Evolutionary conservation across 2,797 vertebrate species (phyloP).

Genomic region (Luscinia luscinia): DNA sequence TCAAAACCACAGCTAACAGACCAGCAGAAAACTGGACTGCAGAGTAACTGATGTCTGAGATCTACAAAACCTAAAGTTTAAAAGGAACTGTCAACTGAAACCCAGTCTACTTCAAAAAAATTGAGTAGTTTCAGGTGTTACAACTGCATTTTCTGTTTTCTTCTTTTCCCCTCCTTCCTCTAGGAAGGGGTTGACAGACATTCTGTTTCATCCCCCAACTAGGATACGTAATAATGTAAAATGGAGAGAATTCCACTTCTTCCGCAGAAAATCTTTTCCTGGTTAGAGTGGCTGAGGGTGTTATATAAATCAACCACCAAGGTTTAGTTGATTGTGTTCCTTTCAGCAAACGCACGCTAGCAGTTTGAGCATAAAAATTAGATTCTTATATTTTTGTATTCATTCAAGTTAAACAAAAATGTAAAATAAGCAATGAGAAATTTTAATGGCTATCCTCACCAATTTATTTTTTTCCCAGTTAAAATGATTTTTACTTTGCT

Average conservation of each 20-base stretch:
- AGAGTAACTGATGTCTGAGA: not conserved
- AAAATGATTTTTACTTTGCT: not conserved
- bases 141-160: not conserved
- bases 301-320: not conserved
- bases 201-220: not conserved
- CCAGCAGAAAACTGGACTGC: not conserved
- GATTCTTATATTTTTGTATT: not conserved
- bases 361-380: constrained; percentile 11
- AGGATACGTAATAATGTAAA: not conserved
- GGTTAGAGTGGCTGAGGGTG: not conserved
- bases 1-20: not conserved
- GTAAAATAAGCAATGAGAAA: not conserved
- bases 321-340: not conserved
- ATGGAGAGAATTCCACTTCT: not conserved
- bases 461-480: not conserved
- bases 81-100: constrained; percentile 46
- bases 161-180: not conserved
- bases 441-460: not conserved
- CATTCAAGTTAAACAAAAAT: not conserved
- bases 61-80: constrained; percentile 21
- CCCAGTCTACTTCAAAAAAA: not conserved
- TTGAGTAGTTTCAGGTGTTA: not conserved
- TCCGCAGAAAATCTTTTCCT: not conserved
- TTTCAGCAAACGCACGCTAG: not conserved
- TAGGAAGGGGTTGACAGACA: not conserved